Evolutionary conservation across 37 sponge, comb jelly and placozoan species (phyloP).

Genomic region (Crambe crambe): DNA sequence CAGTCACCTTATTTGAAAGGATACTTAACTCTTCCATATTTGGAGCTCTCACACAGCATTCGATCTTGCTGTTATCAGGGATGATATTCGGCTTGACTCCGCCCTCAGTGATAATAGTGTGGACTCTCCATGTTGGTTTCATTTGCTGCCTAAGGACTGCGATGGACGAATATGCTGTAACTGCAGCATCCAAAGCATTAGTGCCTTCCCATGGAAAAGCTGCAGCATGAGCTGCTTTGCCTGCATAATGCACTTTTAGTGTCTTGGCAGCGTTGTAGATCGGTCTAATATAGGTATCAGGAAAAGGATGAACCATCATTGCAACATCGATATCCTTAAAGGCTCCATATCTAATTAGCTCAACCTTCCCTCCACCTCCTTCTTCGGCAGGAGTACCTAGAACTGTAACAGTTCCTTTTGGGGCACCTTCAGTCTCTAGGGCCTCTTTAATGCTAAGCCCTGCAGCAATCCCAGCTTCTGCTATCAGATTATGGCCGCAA

Average conservation of each 20-base stretch:
- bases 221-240: no score
- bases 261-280: conserved; percentile 6
- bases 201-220: conserved; percentile 93
- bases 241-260: conserved; percentile 33
- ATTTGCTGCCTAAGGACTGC: conserved; percentile 88
- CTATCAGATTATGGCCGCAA: no score
- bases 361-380: conserved; percentile 76
- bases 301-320: conserved; percentile 93
- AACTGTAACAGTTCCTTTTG: conserved; percentile 66
- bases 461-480: conserved; percentile 91
- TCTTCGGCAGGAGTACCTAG: conserved; percentile 96
- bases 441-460: conserved; percentile 85
- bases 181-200: conserved; percentile 95
- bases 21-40: conserved; percentile 45
- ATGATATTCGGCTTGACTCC: conserved; percentile 90
- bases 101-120: conserved; percentile 85
- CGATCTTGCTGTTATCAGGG: conserved; percentile 57
- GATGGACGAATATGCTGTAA: conserved; percentile 82
- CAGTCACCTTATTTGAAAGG: conserved; percentile 43
- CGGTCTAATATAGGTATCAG: conserved; percentile 4
- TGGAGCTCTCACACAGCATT: conserved; percentile 71
- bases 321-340: conserved; percentile 87
- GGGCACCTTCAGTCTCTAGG: conserved; percentile 37
- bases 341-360: conserved; percentile 70
- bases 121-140: conserved; percentile 84